These are phyloP conservation scores for Hucho hucho DNA, from an alignment of 2,113 vertebrate genomes.

Conservation along the genomic window DNA sequence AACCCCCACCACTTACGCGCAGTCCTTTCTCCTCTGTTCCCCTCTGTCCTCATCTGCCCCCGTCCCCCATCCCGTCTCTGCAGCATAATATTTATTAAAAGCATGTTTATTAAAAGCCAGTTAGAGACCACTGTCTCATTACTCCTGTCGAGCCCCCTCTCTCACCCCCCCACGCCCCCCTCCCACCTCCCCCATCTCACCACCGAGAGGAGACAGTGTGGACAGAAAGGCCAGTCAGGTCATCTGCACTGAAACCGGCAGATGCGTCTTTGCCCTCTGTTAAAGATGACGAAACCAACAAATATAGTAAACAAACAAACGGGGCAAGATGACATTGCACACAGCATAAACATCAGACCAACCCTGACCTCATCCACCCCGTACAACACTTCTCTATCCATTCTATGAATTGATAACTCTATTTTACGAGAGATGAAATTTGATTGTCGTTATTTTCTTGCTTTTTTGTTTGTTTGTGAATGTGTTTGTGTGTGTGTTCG, in stretches of 20 bases:
- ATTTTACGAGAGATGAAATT: constrained; percentile 1
- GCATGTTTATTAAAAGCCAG: not conserved
- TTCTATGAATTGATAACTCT: not conserved
- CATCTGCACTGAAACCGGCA: constrained; percentile 5
- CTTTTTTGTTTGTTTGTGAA: not conserved
- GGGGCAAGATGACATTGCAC: constrained; percentile 17
- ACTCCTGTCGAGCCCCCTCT: not conserved
- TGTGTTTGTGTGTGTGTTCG: not conserved
- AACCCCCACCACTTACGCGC: not conserved
- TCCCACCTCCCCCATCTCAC: constrained; percentile 3
- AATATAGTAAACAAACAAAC: not conserved
- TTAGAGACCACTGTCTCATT: constrained; percentile 8
- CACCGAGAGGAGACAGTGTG: not conserved
- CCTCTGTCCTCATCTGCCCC: not conserved
- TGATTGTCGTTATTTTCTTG: constrained; percentile 11
- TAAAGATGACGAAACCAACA: not conserved
- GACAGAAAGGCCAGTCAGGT: constrained; percentile 1
- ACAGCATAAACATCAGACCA: not conserved
- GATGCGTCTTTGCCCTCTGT: not conserved
- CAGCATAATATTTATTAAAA: not conserved
- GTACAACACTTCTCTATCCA: not conserved
- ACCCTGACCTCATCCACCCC: constrained; percentile 1
- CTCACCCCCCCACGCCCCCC: not conserved
- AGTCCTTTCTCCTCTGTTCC: not conserved
- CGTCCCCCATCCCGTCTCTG: not conserved